Evolutionary conservation across 1,140 invertebrate species (phyloP), one percentile per base, ranked within the genome.

Genomic region (Megalonaias nervosa): DNA sequence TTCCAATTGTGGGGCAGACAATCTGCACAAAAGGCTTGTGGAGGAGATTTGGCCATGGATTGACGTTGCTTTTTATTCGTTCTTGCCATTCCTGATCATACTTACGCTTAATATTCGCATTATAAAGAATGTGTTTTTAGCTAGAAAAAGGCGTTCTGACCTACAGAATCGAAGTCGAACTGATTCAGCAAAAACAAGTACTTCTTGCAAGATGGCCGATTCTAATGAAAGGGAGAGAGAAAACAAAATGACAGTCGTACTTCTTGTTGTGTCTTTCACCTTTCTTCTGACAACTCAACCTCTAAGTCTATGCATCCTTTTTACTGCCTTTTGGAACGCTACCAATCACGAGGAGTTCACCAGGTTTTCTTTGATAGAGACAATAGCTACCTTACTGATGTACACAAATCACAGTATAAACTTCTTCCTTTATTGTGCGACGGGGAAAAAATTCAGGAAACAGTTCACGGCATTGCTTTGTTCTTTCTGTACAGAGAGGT

Each of bases 331-430:
- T 60, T 85, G 81, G 79, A 83, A 83, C 69, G 82, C 79, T 21
- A 55, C 21, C 21, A 59, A 81, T 67, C 68, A 79, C 9, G 57
- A 65, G 56, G 67, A 61, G 16, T 70, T 82, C 38, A 62, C 74
- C 16, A 70, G 56, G 57, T 23, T 71, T 23, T 71, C 57, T 15
- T 74, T 71, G 11, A 61, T 82, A 31, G 68, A 75, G 23, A 86
- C 86, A 0, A 77, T 89, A 15, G 76, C 83, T 0, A 82, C 86
- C 67, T 65, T 90, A 31, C 80, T 90, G 0, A 89, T 90, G 86
- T 91, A 90, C 81, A 64, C 87, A 1, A 91, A 91, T 77, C 90
- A 91, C 75, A 88, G 88, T 15, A 86, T 87, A 16, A 91, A 91
- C 77, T 91, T 91, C 79, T 87, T 90, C 68, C 79, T 91, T 15